phyloP scores from a whole-genome alignment of 2,888 invertebrate species.

The Drosophila paranaensis region DNA sequence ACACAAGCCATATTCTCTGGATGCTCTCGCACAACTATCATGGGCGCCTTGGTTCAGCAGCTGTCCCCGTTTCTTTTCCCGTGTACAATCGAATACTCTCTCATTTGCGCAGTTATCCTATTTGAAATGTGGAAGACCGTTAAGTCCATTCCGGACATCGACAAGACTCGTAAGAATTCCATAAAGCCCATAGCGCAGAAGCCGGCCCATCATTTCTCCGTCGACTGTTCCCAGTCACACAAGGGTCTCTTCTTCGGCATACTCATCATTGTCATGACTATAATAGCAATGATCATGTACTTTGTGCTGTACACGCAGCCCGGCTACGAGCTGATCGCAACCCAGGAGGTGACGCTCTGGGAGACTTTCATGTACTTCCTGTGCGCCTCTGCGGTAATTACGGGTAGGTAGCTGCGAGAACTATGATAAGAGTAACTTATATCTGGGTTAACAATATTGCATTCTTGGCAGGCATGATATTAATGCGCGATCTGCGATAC shows the following conservation, averaged over 20 bases:
- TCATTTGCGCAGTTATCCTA: conserved; percentile 94
- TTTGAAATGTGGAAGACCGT: conserved; percentile 97
- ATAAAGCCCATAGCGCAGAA: conserved; percentile 82
- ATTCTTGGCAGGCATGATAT: conserved; percentile 85
- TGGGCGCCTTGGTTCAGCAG: conserved; percentile 90
- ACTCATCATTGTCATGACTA: conserved; percentile 91
- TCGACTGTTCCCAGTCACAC: conserved; percentile 94
- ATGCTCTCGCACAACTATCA: conserved; percentile 88
- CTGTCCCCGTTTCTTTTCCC: conserved; percentile 93
- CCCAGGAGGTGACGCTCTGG: conserved; percentile 91
- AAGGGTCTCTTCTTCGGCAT: conserved; percentile 91
- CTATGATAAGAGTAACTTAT: neutral
- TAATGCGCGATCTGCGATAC: conserved; percentile 89
- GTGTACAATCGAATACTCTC: conserved; percentile 94
- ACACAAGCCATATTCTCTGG: conserved; percentile 64
- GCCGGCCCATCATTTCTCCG: conserved; percentile 88
- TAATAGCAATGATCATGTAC: conserved; percentile 95
- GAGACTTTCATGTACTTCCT: conserved; percentile 90
- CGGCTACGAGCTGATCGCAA: conserved; percentile 88
- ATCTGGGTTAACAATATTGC: neutral
- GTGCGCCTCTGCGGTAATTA: conserved; percentile 87
- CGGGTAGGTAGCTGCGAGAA: conserved; percentile 73
- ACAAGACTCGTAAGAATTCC: conserved; percentile 84
- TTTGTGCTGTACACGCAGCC: conserved; percentile 91
- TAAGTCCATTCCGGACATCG: conserved; percentile 86